These are phyloP conservation scores for Chloropsis cyanopogon DNA, from an alignment of 2,113 vertebrate genomes.

Conservation along the genomic window DNA sequence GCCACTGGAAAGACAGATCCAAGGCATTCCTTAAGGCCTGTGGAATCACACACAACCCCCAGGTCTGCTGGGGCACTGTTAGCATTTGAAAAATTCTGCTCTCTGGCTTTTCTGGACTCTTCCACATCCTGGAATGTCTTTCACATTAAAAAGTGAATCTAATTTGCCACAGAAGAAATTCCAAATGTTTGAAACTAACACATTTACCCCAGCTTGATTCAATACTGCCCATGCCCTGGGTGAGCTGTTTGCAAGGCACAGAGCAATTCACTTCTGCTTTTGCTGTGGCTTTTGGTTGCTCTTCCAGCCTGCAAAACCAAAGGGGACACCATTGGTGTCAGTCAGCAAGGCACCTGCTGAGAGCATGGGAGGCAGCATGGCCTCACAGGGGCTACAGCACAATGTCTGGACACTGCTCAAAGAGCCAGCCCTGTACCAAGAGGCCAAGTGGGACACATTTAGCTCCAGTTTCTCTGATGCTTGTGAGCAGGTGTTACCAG, in stretches of 20 bases:
- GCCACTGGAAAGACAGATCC: not conserved
- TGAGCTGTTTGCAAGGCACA: not conserved
- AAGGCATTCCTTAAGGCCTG: not conserved
- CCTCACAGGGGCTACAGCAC: not conserved
- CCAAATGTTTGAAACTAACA: not conserved
- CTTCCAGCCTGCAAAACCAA: not conserved
- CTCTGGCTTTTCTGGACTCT: not conserved
- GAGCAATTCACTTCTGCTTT: not conserved
- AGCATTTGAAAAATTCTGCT: not conserved
- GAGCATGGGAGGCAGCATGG: accelerated
- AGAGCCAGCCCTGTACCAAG: not conserved
- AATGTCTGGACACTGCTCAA: accelerated
- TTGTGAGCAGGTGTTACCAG: not conserved
- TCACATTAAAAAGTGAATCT: not conserved
- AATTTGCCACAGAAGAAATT: not conserved
- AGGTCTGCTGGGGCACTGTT: not conserved
- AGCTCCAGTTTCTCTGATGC: not conserved
- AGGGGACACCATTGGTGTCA: accelerated
- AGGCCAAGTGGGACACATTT: not conserved
- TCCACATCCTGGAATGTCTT: not conserved
- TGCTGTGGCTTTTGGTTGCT: not conserved
- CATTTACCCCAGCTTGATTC: not conserved
- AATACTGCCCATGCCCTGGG: not conserved
- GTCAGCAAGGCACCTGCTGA: not conserved
- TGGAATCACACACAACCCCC: not conserved